Evolutionary conservation across 2,797 vertebrate genomes (phyloP), one percentile per base, ranked within the genome.

Genomic region (Fistularia tabacaria): DNA sequence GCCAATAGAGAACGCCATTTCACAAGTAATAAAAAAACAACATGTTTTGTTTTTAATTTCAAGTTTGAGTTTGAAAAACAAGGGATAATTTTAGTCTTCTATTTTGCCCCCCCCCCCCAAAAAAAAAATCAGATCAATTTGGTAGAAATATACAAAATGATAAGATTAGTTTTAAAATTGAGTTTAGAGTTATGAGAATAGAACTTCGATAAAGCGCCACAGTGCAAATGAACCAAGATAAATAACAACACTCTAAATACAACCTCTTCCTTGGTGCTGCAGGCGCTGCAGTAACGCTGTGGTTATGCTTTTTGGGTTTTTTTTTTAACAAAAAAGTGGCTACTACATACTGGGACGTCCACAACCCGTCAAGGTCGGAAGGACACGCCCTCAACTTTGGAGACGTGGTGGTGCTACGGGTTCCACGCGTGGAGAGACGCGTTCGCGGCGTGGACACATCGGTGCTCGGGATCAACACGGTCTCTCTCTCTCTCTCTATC

Each of bases 351-450:
- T 39, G 8, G 48, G 48, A 36, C 3, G 15, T 10, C 13, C 39
- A 25, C 25, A 25, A 25, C 1, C 12, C 4, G 9, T 54, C 51
- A 13, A 81, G 68, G 68, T 76, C 54, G 15, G 42, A 10, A 70
- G 69, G 85, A 84, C 84, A 84, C 85, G 87, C 84, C 87, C 80
- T 73, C 47, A 63, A 82, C 57, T 80, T 80, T 77, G 55, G 69
- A 57, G 41, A 14, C 73, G 11, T 7, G 61, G 25, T 25, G 25
- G 25, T 25, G 25, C 25, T 25, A 25, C 25, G 25, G 25, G 25
- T 25, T 25, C 25, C 25, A 25, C 25, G 25, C 25, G 25, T 6
- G 39, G 12, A 43, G 38, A 38, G 53, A 14, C 25, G 25, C 25
- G 25, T 5, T n/a, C 25, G 25, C 25, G 25, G 25, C 25, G 25